These are phyloP conservation scores for Colossoma macropomum DNA, from an alignment of 2,113 vertebrate genomes.

Conservation along the genomic window DNA sequence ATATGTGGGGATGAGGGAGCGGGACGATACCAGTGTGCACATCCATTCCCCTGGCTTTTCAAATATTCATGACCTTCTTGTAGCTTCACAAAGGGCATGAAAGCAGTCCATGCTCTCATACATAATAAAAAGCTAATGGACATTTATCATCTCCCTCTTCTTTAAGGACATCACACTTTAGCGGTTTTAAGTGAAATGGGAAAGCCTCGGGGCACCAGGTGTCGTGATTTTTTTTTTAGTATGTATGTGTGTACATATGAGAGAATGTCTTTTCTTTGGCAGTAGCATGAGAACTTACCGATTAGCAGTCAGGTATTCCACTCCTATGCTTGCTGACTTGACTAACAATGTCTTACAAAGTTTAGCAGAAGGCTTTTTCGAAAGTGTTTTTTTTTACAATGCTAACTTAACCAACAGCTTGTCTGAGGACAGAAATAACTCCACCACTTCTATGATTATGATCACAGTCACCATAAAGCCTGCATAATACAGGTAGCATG, in stretches of 20 bases:
- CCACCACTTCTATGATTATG: neutral
- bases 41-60: constrained; percentile 39
- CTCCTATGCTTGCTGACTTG: neutral
- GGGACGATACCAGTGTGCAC: constrained; percentile 11
- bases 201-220: constrained; percentile 5
- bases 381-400: too few species aligned
- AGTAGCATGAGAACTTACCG: neutral
- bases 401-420: too few species aligned
- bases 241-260: neutral
- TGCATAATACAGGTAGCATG: neutral
- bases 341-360: neutral
- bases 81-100: constrained; percentile 39
- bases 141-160: constrained; percentile 49
- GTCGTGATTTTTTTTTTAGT: constrained; percentile 16
- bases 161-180: constrained; percentile 28
- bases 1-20: constrained; percentile 5
- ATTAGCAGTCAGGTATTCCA: constrained; percentile 6
- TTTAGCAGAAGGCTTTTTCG: too few species aligned
- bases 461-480: neutral
- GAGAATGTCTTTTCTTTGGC: neutral
- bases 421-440: neutral
- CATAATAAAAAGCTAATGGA: constrained; percentile 54
- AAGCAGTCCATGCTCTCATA: constrained; percentile 53
- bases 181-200: constrained; percentile 38
- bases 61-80: constrained; percentile 54